These are phyloP conservation scores for Patella depressa DNA, from an alignment of 2,888 invertebrate species.

Conservation along the genomic window DNA sequence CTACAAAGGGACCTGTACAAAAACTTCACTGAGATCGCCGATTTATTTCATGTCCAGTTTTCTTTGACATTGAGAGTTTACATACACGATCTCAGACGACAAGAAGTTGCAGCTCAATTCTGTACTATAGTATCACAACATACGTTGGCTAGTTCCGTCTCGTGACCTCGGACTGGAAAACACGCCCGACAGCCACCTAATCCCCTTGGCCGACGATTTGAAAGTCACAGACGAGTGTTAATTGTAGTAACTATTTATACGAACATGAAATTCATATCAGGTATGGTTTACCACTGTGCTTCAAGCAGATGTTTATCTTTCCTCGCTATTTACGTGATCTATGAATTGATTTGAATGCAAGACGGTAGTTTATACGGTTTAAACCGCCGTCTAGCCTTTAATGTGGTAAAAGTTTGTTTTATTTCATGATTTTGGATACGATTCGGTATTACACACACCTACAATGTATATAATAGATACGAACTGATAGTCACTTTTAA, in stretches of 20 bases:
- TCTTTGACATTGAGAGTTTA: background rate
- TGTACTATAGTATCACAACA: background rate
- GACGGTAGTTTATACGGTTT: too few relatives aligned
- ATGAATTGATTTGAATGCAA: conserved; percentile 2
- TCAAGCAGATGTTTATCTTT: conserved; percentile 1
- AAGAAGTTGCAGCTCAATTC: background rate
- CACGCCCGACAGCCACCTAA: background rate
- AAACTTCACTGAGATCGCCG: too few relatives aligned
- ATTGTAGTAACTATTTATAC: background rate
- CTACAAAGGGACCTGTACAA: too few relatives aligned
- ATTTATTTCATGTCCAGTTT: background rate
- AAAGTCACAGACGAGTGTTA: conserved; percentile 3
- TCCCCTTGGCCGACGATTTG: background rate
- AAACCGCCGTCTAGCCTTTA: too few relatives aligned
- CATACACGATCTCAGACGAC: background rate
- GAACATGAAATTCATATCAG: conserved; percentile 10
- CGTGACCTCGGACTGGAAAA: background rate
- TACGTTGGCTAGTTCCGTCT: background rate
- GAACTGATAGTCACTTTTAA: too few relatives aligned
- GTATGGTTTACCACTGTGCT: background rate
- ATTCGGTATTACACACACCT: too few relatives aligned
- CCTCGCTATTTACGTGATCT: background rate
- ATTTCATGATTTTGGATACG: too few relatives aligned
- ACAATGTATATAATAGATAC: too few relatives aligned
- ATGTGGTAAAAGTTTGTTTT: too few relatives aligned